Conservation (phyloP, 2,888 invertebrate species). For the Acanthosepion lycidas region DNA sequence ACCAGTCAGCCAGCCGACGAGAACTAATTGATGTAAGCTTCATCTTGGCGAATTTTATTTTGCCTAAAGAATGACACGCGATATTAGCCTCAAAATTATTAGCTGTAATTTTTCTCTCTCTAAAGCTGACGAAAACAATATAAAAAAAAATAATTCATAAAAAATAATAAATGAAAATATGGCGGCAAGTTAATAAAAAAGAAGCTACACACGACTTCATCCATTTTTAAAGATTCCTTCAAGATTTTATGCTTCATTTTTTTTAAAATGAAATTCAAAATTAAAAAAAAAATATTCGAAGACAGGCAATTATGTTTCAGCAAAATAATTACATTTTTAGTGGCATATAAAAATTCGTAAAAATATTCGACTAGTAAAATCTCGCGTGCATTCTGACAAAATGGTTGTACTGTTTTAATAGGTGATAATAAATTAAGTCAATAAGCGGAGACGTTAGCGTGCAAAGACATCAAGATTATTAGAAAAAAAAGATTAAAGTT, state of each 20-base stretch:
- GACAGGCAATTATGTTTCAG: background rate
- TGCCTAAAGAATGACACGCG: background rate
- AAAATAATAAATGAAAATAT: background rate
- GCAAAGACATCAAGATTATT: too few relatives aligned
- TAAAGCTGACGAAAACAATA: background rate
- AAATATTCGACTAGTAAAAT: background rate
- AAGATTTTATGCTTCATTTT: background rate
- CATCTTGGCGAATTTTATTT: background rate
- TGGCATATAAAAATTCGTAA: background rate
- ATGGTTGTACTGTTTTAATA: background rate
- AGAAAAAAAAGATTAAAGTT: too few relatives aligned
- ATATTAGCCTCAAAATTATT: background rate
- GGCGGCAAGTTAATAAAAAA: background rate
- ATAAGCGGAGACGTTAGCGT: too few relatives aligned
- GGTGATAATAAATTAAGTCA: background rate
- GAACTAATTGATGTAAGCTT: background rate
- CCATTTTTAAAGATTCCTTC: background rate
- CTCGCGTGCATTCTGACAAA: background rate
- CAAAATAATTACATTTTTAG: conserved; percentile 4
- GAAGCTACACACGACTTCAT: background rate
- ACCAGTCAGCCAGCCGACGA: background rate
- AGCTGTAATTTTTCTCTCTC: background rate
- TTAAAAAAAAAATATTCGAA: background rate
- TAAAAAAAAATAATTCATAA: background rate
- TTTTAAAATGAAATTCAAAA: background rate